phyloP scores from a whole-genome alignment of 2,113 vertebrate species.

The Columba janthina region DNA sequence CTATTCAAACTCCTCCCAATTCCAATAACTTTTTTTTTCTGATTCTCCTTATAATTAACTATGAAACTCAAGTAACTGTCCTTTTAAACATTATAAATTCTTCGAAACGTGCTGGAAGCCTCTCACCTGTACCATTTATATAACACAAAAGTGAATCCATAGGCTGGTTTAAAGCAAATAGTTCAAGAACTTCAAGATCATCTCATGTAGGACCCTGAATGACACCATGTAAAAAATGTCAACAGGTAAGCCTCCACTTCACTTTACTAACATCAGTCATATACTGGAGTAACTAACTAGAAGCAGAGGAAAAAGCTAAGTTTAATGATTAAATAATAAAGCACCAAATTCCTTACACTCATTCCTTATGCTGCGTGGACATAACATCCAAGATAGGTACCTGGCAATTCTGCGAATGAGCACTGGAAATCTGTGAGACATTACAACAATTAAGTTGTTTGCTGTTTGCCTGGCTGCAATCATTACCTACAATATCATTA shows the following conservation, averaged over 20 bases:
- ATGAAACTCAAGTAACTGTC: neutral
- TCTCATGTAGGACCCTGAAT: neutral
- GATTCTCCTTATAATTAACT: neutral
- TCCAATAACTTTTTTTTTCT: neutral
- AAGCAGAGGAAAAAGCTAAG: neutral
- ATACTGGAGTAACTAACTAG: neutral
- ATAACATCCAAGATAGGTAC: neutral
- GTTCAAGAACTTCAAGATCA: neutral
- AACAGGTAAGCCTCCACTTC: neutral
- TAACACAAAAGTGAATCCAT: neutral
- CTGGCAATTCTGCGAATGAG: neutral
- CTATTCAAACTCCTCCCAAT: neutral
- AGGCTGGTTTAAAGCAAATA: neutral
- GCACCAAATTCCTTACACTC: neutral
- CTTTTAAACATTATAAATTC: neutral
- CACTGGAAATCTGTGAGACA: neutral
- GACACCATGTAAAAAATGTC: neutral
- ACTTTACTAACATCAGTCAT: neutral
- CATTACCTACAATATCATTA: neutral
- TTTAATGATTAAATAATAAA: constrained; percentile 15
- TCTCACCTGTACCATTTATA: neutral
- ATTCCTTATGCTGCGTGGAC: neutral
- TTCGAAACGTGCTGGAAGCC: neutral
- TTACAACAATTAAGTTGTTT: neutral
- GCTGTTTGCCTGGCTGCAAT: neutral